Evolutionary conservation across 2,888 invertebrate species (phyloP).

Genomic region (Petrophora chlorosata): DNA sequence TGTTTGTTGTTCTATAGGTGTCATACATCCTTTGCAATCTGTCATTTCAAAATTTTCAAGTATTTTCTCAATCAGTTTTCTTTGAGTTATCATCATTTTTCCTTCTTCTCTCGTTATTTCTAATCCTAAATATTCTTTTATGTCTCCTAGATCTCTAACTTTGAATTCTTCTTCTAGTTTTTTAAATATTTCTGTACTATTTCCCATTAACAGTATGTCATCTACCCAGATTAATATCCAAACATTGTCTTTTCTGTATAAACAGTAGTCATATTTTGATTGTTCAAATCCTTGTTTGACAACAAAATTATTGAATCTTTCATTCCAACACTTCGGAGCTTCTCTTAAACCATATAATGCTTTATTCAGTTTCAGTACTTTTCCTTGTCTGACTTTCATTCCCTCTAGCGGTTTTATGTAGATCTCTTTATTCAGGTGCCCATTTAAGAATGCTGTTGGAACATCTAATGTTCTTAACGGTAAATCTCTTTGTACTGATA

Average conservation of each 20-base stretch:
- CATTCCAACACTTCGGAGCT: neutral
- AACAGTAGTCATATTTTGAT: neutral
- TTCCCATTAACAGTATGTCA: neutral
- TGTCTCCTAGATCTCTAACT: neutral
- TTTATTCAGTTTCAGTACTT: neutral
- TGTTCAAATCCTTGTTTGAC: neutral
- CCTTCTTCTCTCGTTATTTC: neutral
- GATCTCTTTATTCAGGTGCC: slow-evolving; percentile 1
- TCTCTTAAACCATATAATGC: neutral
- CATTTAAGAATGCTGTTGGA: neutral
- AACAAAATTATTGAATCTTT: neutral
- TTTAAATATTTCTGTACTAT: neutral
- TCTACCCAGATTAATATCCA: neutral
- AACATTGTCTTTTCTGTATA: neutral
- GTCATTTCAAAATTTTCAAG: too few relatives aligned
- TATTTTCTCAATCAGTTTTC: too few relatives aligned
- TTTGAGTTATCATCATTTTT: neutral
- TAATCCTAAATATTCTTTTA: neutral
- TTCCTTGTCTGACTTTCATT: slow-evolving; percentile 6
- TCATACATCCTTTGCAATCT: too few relatives aligned
- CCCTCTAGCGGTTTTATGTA: slow-evolving; percentile 1
- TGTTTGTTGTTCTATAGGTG: too few relatives aligned
- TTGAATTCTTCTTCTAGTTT: neutral
- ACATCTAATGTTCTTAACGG: neutral
- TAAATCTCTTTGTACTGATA: slow-evolving; percentile 17